phyloP scores from a whole-genome alignment of 2,113 vertebrate species.

The Perccottus glenii region DNA sequence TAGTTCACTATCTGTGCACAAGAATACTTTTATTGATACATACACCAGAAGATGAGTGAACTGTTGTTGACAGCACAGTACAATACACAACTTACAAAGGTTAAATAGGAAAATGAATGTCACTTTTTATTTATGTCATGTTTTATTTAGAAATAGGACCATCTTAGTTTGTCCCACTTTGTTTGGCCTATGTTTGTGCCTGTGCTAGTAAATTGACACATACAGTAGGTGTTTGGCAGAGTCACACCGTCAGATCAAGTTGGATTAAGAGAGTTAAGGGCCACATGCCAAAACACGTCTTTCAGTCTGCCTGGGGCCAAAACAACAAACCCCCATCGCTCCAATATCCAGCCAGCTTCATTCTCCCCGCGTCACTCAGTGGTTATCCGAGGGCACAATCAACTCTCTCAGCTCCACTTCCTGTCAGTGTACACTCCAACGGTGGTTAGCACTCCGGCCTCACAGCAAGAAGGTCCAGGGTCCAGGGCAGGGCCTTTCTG shows the following conservation, averaged over 20 bases:
- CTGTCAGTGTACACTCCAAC: constrained; percentile 23
- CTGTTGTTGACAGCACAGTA: too few relatives aligned
- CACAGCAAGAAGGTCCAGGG: too few relatives aligned
- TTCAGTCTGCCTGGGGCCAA: constrained; percentile 52
- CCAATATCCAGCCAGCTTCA: constrained; percentile 34
- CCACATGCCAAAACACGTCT: constrained; percentile 65
- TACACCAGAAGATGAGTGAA: too few relatives aligned
- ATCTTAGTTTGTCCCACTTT: neutral
- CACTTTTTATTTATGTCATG: too few relatives aligned
- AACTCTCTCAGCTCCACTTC: constrained; percentile 56
- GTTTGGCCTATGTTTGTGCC: constrained; percentile 19
- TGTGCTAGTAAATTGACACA: constrained; percentile 32
- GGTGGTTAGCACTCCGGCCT: too few relatives aligned
- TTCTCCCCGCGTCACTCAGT: constrained; percentile 59
- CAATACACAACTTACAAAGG: too few relatives aligned
- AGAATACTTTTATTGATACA: too few relatives aligned
- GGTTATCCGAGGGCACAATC: constrained; percentile 54
- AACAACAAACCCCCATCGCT: constrained; percentile 54
- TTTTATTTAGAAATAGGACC: too few relatives aligned
- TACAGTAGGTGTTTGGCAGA: constrained; percentile 40
- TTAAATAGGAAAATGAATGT: too few relatives aligned
- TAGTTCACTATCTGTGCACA: too few relatives aligned
- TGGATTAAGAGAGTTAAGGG: constrained; percentile 60
- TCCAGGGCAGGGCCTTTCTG: too few relatives aligned
- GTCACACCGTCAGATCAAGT: constrained; percentile 39